A percentile compares a stretch with the other conserved stretches of the same genome.
phyloP scores from a whole-genome alignment of 1,140 invertebrate species.

The Drosophila varians region DNA sequence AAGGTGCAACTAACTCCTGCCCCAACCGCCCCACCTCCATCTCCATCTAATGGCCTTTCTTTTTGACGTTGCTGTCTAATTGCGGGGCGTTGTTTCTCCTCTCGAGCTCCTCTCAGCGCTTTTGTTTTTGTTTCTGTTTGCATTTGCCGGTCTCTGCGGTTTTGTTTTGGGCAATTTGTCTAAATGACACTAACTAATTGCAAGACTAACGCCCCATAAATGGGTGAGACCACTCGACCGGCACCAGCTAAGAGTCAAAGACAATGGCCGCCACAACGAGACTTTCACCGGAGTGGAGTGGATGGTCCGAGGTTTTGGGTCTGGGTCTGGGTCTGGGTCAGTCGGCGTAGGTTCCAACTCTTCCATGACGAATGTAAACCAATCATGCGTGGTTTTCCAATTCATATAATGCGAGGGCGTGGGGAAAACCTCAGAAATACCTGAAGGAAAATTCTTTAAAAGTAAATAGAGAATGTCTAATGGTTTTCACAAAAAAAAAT shows the following conservation, averaged over 20 bases:
- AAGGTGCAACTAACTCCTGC: slow-evolving; percentile 24
- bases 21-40: background rate
- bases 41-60: slow-evolving; percentile 67
- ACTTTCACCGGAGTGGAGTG: slow-evolving; percentile 56
- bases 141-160: slow-evolving; percentile 22
- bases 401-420: background rate
- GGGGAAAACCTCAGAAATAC: background rate
- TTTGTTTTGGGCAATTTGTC: slow-evolving; percentile 71
- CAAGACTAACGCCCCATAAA: slow-evolving; percentile 77
- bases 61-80: slow-evolving; percentile 69
- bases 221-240: slow-evolving; percentile 32
- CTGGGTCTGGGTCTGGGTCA: slow-evolving; percentile 29
- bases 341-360: slow-evolving; percentile 10
- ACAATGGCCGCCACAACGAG: slow-evolving; percentile 45
- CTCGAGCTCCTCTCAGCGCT: slow-evolving; percentile 28
- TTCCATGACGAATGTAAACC: slow-evolving; percentile 14
- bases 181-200: slow-evolving; percentile 81
- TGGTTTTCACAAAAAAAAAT: too few species aligned
- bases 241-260: slow-evolving; percentile 6
- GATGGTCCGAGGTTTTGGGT: slow-evolving; percentile 11
- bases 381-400: slow-evolving; percentile 15
- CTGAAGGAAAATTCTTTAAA: slow-evolving; percentile 6
- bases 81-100: slow-evolving; percentile 63
- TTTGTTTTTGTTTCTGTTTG: slow-evolving; percentile 47
- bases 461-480: too few species aligned